Evolutionary conservation across 1,140 invertebrate species (phyloP), one percentile per base, ranked within the genome.

Genomic region (Caenorhabditis brenneri): DNA sequence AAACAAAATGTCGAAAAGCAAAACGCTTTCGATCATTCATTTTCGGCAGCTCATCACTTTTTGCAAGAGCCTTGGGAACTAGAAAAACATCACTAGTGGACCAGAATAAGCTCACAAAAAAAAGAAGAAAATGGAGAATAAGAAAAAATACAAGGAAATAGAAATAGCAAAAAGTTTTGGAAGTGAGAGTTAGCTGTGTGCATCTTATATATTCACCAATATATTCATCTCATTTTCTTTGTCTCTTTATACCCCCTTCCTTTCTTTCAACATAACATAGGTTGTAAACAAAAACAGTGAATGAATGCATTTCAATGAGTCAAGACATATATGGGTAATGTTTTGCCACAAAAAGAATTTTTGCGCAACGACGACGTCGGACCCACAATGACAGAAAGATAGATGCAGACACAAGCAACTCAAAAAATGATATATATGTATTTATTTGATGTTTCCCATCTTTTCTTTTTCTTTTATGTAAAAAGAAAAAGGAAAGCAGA

Each of bases 251-350:
- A 0, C 27, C 27, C 31, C 7, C 31, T 2, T 36, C 15, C 58
- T 36, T 22, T 12, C 29, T 65, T 12, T 15, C 24, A 22, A 39
- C 19, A 16, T 16, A 16, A 65, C 22, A 65, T 65, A 65, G 31
- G 58, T 36, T 36, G 33, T 65, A 39, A 65, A 39, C 58, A 65
- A 65, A 65, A 65, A 39, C 58, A 65, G 58, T 65, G 58, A 65
- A 65, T 65, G 29, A 65, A 65, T 65, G 12, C 33, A 36, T 65
- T 39, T 65, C 58, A 36, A n/a, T 65, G 29, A 58, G 48, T 51
- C 19, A 51, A 55, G 22, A 55, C 24, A 55, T 55, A n/a, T n/a
- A 29, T 55, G 53, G 53, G 24, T 42, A 42, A 42, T 42, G 39
- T 55, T 51, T n/a, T 51, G 5, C 19, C 48, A 16, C 5, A 15